Conservation (phyloP, 2,888 invertebrate species). For the Altica lythri region DNA sequence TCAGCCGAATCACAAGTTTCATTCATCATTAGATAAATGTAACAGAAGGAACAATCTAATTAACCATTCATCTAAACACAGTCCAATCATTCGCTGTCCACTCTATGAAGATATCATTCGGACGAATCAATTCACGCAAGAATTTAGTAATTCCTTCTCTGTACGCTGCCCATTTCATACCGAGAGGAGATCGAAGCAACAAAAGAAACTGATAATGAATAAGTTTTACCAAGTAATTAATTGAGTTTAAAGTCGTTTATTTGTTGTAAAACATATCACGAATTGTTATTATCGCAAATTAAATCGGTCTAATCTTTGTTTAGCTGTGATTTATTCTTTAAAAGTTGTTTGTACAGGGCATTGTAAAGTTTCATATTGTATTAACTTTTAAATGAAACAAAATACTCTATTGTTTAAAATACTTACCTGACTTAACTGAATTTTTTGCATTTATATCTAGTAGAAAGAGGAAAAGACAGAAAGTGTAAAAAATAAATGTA, state of each 20-base stretch:
- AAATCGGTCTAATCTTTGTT: conserved; percentile 41
- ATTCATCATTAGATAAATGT: conserved; percentile 4
- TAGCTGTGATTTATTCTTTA: conserved; percentile 27
- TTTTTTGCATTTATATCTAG: too few species aligned
- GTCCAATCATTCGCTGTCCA: not conserved
- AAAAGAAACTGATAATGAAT: conserved; percentile 40
- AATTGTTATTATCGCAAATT: conserved; percentile 46
- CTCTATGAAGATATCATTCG: conserved; percentile 14
- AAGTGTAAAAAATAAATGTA: too few species aligned
- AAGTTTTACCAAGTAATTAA: conserved; percentile 42
- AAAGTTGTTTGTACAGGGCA: too few species aligned
- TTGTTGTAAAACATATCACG: conserved; percentile 45
- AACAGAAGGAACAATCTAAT: not conserved
- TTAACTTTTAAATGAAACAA: too few species aligned
- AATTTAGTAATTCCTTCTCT: conserved; percentile 8
- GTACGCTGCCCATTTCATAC: not conserved
- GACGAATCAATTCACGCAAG: conserved; percentile 9
- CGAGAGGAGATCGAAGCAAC: conserved; percentile 37
- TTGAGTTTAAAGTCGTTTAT: conserved; percentile 41
- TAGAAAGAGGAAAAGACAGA: too few species aligned
- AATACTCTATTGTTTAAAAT: too few species aligned
- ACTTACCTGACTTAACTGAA: too few species aligned
- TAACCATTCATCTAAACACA: conserved; percentile 1
- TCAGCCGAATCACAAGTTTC: not conserved
- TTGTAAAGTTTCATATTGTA: too few species aligned